A percentile compares a stretch with the other conserved stretches of the same genome.
phyloP scores from a whole-genome alignment of 2,888 invertebrate genomes.

The Drosophila histrio region DNA sequence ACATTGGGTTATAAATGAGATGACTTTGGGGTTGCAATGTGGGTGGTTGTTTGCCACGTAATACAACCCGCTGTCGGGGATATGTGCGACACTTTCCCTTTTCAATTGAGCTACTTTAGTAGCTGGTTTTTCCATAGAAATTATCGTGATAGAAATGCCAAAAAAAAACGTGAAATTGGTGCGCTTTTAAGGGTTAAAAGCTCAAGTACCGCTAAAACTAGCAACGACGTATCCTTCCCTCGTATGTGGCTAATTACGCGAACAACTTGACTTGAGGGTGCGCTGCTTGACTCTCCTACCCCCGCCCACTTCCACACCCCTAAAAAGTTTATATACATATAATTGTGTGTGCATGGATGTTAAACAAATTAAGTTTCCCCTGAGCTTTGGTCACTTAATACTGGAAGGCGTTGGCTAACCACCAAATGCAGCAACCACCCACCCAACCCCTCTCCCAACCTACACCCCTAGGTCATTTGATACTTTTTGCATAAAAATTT shows the following conservation, averaged over 20 bases:
- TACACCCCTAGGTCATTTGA: slow-evolving; percentile 50
- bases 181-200: slow-evolving; percentile 62
- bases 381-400: slow-evolving; percentile 50
- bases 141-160: slow-evolving; percentile 52
- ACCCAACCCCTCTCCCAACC: slow-evolving; percentile 1
- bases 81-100: slow-evolving; percentile 69
- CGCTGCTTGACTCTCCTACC: slow-evolving; percentile 19
- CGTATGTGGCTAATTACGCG: slow-evolving; percentile 46
- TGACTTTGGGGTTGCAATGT: slow-evolving; percentile 38
- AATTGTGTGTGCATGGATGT: slow-evolving; percentile 32
- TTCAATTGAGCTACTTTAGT: slow-evolving; percentile 66
- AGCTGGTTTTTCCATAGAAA: slow-evolving; percentile 31
- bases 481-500: slow-evolving; percentile 52
- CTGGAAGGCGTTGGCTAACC: slow-evolving; percentile 58
- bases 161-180: slow-evolving; percentile 34
- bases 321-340: slow-evolving; percentile 54
- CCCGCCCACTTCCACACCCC: slow-evolving; percentile 36
- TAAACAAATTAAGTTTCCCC: slow-evolving; percentile 70
- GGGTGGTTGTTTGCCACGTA: slow-evolving; percentile 11
- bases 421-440: slow-evolving; percentile 46
- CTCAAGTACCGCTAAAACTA: slow-evolving; percentile 30
- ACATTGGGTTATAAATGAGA: slow-evolving; percentile 45
- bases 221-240: not conserved
- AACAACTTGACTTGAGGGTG: slow-evolving; percentile 54
- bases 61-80: slow-evolving; percentile 17